These are phyloP conservation scores for Drosophila percnosoma DNA, from an alignment of 2,888 invertebrate species.

Conservation along the genomic window DNA sequence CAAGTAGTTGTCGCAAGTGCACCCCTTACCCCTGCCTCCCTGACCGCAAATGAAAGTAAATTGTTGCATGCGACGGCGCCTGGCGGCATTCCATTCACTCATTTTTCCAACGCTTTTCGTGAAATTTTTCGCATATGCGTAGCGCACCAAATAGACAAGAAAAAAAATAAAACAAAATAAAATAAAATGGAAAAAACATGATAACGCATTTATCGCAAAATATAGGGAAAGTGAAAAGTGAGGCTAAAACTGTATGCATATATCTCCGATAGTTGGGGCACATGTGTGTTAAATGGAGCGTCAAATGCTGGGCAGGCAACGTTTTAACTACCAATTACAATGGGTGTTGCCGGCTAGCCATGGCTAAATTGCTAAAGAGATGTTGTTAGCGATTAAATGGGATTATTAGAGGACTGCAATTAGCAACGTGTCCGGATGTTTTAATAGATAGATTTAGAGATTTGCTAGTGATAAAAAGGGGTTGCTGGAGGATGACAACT, in stretches of 20 bases:
- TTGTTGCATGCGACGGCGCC: constrained; percentile 68
- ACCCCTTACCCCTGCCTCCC: neutral
- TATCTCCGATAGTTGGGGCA: constrained; percentile 14
- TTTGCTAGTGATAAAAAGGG: neutral
- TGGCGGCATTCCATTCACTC: constrained; percentile 76
- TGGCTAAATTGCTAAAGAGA: neutral
- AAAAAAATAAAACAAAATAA: constrained; percentile 16
- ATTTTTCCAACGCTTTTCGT: constrained; percentile 47
- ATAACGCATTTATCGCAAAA: constrained; percentile 76
- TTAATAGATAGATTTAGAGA: neutral
- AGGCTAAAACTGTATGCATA: constrained; percentile 14
- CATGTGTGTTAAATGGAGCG: constrained; percentile 48
- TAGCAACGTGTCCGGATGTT: fast-evolving
- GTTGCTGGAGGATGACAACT: neutral
- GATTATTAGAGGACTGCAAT: neutral
- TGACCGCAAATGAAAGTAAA: constrained; percentile 74
- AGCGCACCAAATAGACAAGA: constrained; percentile 25
- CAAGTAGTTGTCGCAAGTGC: constrained; percentile 6
- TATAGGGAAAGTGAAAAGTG: constrained; percentile 76
- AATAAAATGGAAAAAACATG: constrained; percentile 41
- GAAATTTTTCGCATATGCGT: constrained; percentile 70
- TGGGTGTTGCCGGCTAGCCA: neutral
- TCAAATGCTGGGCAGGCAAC: constrained; percentile 15
- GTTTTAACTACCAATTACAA: neutral
- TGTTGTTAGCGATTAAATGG: neutral